Evolutionary conservation across 2,797 vertebrate genomes (phyloP).

Genomic region (Monodelphis domestica): DNA sequence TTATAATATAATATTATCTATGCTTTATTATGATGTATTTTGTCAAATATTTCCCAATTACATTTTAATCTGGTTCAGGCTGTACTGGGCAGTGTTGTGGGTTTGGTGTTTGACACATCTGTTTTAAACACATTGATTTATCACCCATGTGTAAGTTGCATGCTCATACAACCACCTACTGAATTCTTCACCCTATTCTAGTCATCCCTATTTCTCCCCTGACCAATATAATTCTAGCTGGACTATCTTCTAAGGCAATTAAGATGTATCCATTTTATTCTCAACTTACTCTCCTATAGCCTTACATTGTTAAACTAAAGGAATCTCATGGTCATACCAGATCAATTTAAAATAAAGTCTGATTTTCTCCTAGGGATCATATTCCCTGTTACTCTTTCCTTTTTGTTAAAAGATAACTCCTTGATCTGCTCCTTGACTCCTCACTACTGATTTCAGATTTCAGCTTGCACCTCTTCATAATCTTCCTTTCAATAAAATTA

Average conservation of each 20-base stretch:
- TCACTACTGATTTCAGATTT: neutral
- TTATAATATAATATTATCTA: neutral
- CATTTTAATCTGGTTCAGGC: neutral
- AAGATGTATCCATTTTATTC: neutral
- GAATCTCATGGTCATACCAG: neutral
- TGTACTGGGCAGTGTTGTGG: neutral
- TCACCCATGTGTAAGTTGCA: no score
- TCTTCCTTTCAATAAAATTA: neutral
- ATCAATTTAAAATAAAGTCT: neutral
- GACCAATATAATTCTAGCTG: no score
- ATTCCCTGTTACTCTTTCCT: neutral
- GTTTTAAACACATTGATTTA: no score
- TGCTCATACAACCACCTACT: no score
- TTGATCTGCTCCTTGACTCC: neutral
- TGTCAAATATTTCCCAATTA: neutral
- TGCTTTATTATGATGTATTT: neutral
- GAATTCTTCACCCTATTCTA: no score
- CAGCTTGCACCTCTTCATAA: neutral
- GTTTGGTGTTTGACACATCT: no score
- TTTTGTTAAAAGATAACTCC: neutral
- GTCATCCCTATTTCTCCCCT: no score
- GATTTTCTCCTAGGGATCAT: neutral
- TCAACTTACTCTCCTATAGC: neutral
- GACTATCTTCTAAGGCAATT: no score
- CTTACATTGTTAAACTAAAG: neutral